phyloP scores from a whole-genome alignment of 2,113 vertebrate genomes.

The Syrrhaptes paradoxus region DNA sequence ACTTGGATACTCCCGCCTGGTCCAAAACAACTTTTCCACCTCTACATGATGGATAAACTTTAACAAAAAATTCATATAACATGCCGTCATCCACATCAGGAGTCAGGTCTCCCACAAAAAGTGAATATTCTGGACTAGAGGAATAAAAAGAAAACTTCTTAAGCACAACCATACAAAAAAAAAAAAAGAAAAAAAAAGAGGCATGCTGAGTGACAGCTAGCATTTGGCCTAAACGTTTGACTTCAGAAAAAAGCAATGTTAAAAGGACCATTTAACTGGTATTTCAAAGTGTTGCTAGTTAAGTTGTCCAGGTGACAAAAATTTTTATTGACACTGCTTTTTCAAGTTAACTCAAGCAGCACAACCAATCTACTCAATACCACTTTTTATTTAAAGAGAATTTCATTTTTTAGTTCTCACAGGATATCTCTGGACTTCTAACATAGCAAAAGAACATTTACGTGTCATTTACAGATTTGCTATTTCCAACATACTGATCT shows the following conservation, averaged over 20 bases:
- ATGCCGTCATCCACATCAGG: constrained; percentile 94
- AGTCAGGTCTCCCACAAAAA: constrained; percentile 92
- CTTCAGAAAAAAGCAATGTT: not conserved
- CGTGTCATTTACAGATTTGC: not conserved
- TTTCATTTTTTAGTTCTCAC: not conserved
- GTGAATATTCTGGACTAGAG: constrained; percentile 87
- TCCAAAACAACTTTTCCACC: constrained; percentile 93
- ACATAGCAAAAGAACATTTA: not conserved
- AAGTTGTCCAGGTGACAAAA: not conserved
- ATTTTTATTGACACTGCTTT: not conserved
- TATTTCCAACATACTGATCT: not conserved
- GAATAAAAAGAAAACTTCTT: constrained; percentile 3
- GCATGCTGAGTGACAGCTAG: not conserved
- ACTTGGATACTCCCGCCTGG: constrained; percentile 91
- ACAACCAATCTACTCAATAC: not conserved
- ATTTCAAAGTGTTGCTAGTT: not conserved
- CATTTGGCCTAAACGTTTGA: not conserved
- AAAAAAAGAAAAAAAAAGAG: not conserved
- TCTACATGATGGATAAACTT: constrained; percentile 90
- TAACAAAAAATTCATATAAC: constrained; percentile 96
- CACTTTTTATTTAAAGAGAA: not conserved
- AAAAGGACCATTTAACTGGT: not conserved
- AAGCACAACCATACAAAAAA: not conserved
- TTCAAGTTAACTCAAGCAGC: not conserved
- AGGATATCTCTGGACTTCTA: not conserved